These are phyloP conservation scores for Syngnathus scovelli DNA, from an alignment of 2,113 vertebrate species.

Conservation along the genomic window DNA sequence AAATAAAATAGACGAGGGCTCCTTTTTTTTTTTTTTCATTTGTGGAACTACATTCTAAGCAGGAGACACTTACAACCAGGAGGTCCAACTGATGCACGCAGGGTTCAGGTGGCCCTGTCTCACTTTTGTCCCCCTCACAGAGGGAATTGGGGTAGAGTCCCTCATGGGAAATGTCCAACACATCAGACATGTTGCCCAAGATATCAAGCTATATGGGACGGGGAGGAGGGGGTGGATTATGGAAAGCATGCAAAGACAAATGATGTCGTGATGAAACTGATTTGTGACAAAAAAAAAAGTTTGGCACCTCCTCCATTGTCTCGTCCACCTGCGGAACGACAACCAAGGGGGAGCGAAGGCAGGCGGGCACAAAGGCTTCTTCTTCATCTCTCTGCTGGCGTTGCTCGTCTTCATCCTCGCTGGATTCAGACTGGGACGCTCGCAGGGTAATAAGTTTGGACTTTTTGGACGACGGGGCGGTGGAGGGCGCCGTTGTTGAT, in stretches of 20 bases:
- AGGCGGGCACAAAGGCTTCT: conserved; percentile 77
- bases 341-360: conserved; percentile 76
- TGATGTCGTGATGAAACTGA: not conserved
- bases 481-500: conserved; percentile 49
- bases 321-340: conserved; percentile 79
- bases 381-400: conserved; percentile 26
- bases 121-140: conserved; percentile 49
- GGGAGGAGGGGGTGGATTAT: conserved; percentile 32
- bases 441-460: conserved; percentile 78
- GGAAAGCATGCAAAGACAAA: conserved; percentile 49
- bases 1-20: not conserved
- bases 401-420: conserved; percentile 67
- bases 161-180: conserved; percentile 67
- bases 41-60: not conserved
- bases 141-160: conserved; percentile 47
- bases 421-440: conserved; percentile 75
- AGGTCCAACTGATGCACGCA: conserved; percentile 67
- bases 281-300: not conserved
- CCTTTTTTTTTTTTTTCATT: not conserved
- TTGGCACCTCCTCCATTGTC: conserved; percentile 85
- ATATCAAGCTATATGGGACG: conserved; percentile 79
- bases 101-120: conserved; percentile 45
- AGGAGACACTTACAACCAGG: conserved; percentile 72
- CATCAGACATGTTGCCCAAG: conserved; percentile 72
- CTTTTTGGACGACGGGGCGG: conserved; percentile 56